phyloP scores from a whole-genome alignment of 2,113 vertebrate genomes.

The Machaerirhynchus nigripectus region DNA sequence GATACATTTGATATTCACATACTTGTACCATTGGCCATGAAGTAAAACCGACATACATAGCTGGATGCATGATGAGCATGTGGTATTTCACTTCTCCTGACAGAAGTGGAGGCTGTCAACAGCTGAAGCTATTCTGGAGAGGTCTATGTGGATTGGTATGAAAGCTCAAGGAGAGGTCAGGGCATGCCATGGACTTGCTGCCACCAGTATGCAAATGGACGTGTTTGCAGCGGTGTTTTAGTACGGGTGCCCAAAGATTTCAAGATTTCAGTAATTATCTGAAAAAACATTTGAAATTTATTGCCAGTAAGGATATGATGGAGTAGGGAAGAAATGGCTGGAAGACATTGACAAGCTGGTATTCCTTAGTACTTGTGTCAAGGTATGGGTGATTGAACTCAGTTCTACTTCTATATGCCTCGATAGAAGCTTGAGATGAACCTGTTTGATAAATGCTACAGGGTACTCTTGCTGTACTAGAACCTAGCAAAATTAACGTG shows the following conservation, averaged over 20 bases:
- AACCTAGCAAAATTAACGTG: background rate
- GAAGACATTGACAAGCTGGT: background rate
- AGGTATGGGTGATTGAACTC: background rate
- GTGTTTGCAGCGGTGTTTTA: background rate
- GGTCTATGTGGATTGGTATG: rapidly evolving
- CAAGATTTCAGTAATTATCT: background rate
- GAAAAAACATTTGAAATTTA: background rate
- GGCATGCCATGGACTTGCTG: rapidly evolving
- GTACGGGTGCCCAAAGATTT: background rate
- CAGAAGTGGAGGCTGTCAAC: background rate
- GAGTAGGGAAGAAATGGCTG: background rate
- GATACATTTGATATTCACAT: background rate
- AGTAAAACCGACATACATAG: background rate
- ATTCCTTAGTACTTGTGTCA: background rate
- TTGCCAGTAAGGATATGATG: background rate
- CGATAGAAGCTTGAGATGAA: background rate
- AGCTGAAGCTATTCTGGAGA: background rate
- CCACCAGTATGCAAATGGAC: background rate
- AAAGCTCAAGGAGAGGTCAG: background rate
- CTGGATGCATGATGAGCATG: background rate
- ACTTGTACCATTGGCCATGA: background rate
- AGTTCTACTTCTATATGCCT: background rate
- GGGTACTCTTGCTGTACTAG: background rate
- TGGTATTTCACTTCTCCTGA: background rate
- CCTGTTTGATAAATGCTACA: background rate